Base-by-base conservation (phyloP, 2,888 invertebrate genomes). In the Aradus depressus region DNA sequence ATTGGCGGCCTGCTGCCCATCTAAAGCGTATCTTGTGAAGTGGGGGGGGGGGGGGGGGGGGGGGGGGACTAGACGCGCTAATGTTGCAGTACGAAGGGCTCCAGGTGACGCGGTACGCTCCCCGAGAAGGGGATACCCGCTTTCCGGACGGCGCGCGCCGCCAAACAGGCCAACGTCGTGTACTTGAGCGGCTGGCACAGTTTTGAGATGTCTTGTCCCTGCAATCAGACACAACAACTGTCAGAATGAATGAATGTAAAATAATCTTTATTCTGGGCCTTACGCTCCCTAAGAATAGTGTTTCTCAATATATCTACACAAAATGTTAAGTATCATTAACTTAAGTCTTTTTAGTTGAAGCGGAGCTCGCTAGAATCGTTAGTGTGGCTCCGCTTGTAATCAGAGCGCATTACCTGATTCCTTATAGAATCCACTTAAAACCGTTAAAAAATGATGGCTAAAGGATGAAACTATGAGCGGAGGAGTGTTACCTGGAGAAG, bases 111-210 rank as follows among this genome's bases (percentile, higher is more conserved):
- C 3, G 61, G 61, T 22, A 61, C 50, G 22, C 45, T 44, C 6
- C 54, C 53, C 6, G 47, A 48, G 38, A 57, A 62, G 16, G 64
- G 63, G 52, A 75, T 62, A 31, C 64, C 63, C 57, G 68, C 54
- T 50, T 63, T 61, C 39, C 65, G 64, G 19, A 95, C 81, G 3
- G 81, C 80, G 58, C 82, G 75, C 10, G 93, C 90, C 12, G 92
- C 87, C 53, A 90, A 75, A 67, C 93, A 95, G 63, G 84, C 81
- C 59, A 95, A 76, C 53, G 81, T 79, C 39, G 84, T 82, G 67
- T 84, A 84, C 58, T 79, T 78, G 42, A 88, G 72, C 5, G 84
- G 82, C 69, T 85, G 85, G 38, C 86, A 77, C 48, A 81, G 71
- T 57, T 47, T 47, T 6, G n/a, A 26, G 3, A 47, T 18, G 4